These are phyloP conservation scores for Cantharis flavilabris DNA, from an alignment of 2,888 invertebrate genomes.

Conservation along the genomic window DNA sequence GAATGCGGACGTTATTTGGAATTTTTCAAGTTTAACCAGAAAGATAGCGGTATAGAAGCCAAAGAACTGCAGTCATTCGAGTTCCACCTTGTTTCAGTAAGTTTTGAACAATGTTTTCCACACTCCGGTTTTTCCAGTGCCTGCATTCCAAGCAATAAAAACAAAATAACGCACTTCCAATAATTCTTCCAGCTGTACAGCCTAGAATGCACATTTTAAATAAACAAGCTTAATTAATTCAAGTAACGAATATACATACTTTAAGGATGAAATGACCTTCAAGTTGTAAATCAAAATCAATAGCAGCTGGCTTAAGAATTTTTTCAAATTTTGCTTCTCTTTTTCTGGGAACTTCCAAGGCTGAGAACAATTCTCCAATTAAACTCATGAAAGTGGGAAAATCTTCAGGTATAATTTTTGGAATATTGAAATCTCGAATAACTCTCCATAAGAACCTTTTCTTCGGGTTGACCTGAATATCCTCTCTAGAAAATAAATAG, in stretches of 20 bases:
- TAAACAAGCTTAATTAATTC: not conserved
- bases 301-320: conserved; percentile 90
- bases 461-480: no score
- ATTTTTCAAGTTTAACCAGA: no score
- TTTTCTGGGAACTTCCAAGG: conserved; percentile 93
- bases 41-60: no score
- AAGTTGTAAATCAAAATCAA: conserved; percentile 87
- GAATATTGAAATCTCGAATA: no score
- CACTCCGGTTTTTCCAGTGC: conserved; percentile 94
- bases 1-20: no score
- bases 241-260: conserved; percentile 54
- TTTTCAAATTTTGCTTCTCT: conserved; percentile 92
- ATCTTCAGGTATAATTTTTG: no score
- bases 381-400: no score
- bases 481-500: no score
- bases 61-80: no score
- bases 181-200: conserved; percentile 92
- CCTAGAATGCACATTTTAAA: conserved; percentile 52
- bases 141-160: conserved; percentile 90
- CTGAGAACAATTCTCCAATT: conserved; percentile 95
- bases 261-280: conserved; percentile 96
- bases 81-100: conserved; percentile 56
- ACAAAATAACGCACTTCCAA: no score
- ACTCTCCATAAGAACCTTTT: no score
- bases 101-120: conserved; percentile 93